Conservation (phyloP, 1,140 invertebrate species). For the Nasonia vitripennis region DNA sequence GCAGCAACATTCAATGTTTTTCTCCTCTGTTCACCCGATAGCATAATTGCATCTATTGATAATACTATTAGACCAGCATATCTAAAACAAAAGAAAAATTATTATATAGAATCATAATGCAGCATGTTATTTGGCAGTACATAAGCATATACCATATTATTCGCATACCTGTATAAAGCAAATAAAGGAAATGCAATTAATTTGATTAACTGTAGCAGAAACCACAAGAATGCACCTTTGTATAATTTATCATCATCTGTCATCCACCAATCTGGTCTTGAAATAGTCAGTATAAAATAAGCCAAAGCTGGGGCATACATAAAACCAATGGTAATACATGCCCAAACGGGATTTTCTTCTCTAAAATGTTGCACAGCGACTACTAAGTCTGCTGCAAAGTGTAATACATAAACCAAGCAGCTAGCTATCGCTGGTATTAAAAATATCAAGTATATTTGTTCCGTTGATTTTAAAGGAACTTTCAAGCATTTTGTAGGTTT, state of each 20-base stretch:
- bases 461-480: conserved; percentile 73
- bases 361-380: conserved; percentile 73
- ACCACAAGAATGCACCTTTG: conserved; percentile 73
- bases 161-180: conserved; percentile 80
- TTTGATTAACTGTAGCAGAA: conserved; percentile 75
- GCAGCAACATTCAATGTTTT: conserved; percentile 77
- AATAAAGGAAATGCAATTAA: conserved; percentile 80
- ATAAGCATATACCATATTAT: conserved; percentile 28
- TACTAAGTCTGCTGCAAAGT: conserved; percentile 73
- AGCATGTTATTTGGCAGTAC: neutral
- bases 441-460: conserved; percentile 73
- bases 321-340: conserved; percentile 72
- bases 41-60: conserved; percentile 81
- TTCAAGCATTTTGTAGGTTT: conserved; percentile 62
- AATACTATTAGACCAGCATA: conserved; percentile 82
- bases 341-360: conserved; percentile 73
- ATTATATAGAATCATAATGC: neutral
- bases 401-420: conserved; percentile 71
- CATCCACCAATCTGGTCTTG: conserved; percentile 76
- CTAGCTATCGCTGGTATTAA: conserved; percentile 71
- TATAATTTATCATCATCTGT: conserved; percentile 67
- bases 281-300: conserved; percentile 76
- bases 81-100: conserved; percentile 67
- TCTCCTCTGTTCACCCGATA: conserved; percentile 76
- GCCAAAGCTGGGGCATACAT: conserved; percentile 76